These are phyloP conservation scores for Cremastinae sp. DNA, from an alignment of 2,888 invertebrate species.

Conservation along the genomic window DNA sequence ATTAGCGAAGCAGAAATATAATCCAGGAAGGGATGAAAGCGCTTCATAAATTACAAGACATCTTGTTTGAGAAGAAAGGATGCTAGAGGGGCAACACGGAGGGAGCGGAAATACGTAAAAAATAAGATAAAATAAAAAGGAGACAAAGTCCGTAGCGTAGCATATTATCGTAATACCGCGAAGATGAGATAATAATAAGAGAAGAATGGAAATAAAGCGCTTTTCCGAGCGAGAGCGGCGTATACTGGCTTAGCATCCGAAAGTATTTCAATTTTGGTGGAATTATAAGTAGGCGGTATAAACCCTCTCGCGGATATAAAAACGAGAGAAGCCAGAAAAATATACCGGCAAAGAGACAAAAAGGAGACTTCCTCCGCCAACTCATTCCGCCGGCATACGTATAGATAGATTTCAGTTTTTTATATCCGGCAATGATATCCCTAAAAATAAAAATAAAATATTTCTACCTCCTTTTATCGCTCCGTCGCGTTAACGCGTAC, in stretches of 20 bases:
- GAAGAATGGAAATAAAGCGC: constrained; percentile 34
- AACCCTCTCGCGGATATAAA: constrained; percentile 49
- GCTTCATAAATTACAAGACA: constrained; percentile 29
- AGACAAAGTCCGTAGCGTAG: background rate
- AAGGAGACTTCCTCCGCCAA: constrained; percentile 19
- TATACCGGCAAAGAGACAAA: constrained; percentile 4
- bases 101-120: constrained; percentile 3
- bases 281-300: constrained; percentile 54
- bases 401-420: constrained; percentile 21
- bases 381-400: constrained; percentile 29
- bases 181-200: constrained; percentile 44
- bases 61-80: constrained; percentile 6
- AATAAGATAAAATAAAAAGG: constrained; percentile 10
- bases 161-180: constrained; percentile 45
- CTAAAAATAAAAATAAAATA: constrained; percentile 53
- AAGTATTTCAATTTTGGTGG: constrained; percentile 60
- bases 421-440: constrained; percentile 1
- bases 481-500: too few species aligned
- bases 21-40: constrained; percentile 28
- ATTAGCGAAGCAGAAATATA: constrained; percentile 12
- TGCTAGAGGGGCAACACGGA: too few species aligned
- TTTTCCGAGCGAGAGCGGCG: constrained; percentile 28
- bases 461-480: constrained; percentile 56
- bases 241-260: constrained; percentile 51
- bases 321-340: constrained; percentile 12